Conservation (phyloP, 1,140 invertebrate species). For the Habropoda laboriosa region DNA sequence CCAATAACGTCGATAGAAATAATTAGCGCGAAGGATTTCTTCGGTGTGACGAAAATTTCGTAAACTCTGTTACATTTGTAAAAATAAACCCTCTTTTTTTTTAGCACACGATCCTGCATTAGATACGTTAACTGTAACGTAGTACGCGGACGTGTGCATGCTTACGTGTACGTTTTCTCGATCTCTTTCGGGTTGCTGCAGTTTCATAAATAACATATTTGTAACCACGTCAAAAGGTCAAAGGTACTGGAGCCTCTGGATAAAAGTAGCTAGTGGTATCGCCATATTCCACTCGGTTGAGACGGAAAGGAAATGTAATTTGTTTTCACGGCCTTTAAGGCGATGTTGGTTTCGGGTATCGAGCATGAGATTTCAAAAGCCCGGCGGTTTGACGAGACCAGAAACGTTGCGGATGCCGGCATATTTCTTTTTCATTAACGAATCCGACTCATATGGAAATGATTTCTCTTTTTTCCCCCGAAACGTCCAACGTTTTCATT, state of each 20-base stretch:
- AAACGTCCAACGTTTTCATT: no score
- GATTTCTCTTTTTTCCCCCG: no score
- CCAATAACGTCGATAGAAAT: no score
- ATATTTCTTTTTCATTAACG: no score
- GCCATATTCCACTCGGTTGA: slow-evolving; percentile 1
- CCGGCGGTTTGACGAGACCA: no score
- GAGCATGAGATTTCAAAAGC: not conserved
- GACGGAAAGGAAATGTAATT: slow-evolving; percentile 20
- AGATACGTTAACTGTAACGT: not conserved
- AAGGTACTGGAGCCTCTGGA: not conserved
- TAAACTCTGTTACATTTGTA: not conserved
- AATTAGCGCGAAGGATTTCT: no score
- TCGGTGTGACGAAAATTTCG: no score
- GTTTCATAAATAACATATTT: slow-evolving; percentile 46
- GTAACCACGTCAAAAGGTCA: slow-evolving; percentile 21
- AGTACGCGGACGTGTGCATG: not conserved
- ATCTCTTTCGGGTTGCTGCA: slow-evolving; percentile 8
- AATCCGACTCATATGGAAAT: no score
- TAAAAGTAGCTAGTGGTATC: slow-evolving; percentile 31
- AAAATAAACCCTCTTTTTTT: not conserved
- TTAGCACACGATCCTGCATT: not conserved
- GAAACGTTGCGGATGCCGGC: not conserved
- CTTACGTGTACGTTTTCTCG: not conserved
- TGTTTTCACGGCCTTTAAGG: slow-evolving; percentile 10
- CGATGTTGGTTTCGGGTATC: not conserved